Evolutionary conservation across 2,113 vertebrate species (phyloP).

Genomic region (Tragelaphus imberbis): DNA sequence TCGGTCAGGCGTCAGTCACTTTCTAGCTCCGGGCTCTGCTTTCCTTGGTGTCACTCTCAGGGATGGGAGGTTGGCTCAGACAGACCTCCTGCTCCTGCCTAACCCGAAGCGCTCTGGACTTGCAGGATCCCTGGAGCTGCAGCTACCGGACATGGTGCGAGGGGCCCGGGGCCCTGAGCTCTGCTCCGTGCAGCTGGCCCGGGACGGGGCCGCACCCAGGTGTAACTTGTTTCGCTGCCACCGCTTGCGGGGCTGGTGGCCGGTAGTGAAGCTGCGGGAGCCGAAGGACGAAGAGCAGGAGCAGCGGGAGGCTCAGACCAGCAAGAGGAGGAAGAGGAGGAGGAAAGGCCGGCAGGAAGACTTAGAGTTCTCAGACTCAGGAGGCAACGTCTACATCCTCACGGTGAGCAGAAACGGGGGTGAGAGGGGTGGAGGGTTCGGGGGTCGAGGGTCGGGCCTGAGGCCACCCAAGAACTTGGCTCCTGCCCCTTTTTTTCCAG

Average conservation of each 20-base stretch:
- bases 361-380: conserved; percentile 84
- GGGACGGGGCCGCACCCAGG: conserved; percentile 84
- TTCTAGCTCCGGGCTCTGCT: background rate
- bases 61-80: background rate
- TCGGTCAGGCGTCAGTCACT: background rate
- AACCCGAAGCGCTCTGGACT: background rate
- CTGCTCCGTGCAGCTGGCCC: conserved; percentile 88
- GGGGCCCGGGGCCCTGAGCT: conserved; percentile 83
- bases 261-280: conserved; percentile 86
- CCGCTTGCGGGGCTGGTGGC: conserved; percentile 94
- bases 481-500: conserved; percentile 69
- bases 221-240: conserved; percentile 91
- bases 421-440: no score
- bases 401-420: conserved; percentile 75
- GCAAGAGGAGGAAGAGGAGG: conserved; percentile 75
- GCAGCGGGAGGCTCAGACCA: conserved; percentile 78
- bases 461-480: background rate
- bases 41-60: background rate
- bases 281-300: conserved; percentile 86
- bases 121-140: conserved; percentile 80
- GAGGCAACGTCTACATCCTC: conserved; percentile 85
- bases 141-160: conserved; percentile 89
- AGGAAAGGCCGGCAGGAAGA: conserved; percentile 83
- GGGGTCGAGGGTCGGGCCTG: background rate
- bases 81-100: background rate